Percentiles rank a stretch among this genome's conserved stretches.
Conservation (phyloP, 2,888 invertebrate genomes). For the Arge pagana region DNA sequence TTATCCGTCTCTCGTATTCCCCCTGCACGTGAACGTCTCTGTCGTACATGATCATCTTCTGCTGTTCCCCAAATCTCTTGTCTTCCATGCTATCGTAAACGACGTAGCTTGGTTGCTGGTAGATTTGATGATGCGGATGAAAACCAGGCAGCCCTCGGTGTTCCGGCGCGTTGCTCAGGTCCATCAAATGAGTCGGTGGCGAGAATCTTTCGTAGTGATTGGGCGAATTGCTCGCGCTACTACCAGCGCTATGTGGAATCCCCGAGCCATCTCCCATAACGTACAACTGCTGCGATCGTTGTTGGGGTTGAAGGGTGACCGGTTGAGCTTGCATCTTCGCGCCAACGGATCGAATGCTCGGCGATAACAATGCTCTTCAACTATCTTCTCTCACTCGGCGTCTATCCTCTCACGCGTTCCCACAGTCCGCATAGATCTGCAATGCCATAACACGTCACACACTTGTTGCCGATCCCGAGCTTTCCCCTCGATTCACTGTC, state of each 20-base stretch:
- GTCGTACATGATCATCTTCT: slow-evolving; percentile 35
- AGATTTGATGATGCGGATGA: slow-evolving; percentile 29
- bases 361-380: too few species aligned
- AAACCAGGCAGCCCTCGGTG: slow-evolving; percentile 36
- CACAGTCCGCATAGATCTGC: too few species aligned
- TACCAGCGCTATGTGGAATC: slow-evolving; percentile 47
- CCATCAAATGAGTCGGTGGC: slow-evolving; percentile 47
- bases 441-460: too few species aligned
- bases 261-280: slow-evolving; percentile 47
- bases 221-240: slow-evolving; percentile 51
- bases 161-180: slow-evolving; percentile 45
- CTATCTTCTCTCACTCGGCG: too few species aligned
- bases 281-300: slow-evolving; percentile 27
- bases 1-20: slow-evolving; percentile 37
- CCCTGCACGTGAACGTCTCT: slow-evolving; percentile 32
- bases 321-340: slow-evolving; percentile 45
- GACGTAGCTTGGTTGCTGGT: slow-evolving; percentile 17
- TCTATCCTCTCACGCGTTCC: too few species aligned
- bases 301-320: slow-evolving; percentile 35
- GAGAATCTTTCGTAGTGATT: slow-evolving; percentile 46
- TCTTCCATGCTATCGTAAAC: slow-evolving; percentile 18
- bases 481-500: too few species aligned
- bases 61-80: slow-evolving; percentile 28
- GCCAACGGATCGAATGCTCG: too few species aligned
- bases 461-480: too few species aligned